Evolutionary conservation across 2,113 vertebrate genomes (phyloP).

Genomic region (Aptenodytes forsteri): DNA sequence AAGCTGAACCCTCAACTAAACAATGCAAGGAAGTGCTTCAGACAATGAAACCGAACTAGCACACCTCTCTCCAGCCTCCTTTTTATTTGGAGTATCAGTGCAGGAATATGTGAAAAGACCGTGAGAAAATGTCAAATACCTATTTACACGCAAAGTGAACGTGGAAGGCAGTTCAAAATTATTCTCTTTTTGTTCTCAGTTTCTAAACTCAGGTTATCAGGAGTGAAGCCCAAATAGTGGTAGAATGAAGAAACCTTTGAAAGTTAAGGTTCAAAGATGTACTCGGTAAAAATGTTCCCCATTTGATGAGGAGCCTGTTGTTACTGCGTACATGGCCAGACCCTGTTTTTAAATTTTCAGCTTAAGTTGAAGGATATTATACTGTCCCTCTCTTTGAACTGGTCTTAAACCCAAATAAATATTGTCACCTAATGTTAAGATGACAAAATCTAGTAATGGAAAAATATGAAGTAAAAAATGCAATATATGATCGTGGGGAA

Average conservation of each 20-base stretch:
- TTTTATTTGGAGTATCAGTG: neutral
- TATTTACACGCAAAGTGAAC: neutral
- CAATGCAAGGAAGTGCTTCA: neutral
- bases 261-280: neutral
- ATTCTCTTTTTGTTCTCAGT: neutral
- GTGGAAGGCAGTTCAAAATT: neutral
- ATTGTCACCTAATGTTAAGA: neutral
- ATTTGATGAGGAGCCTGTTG: neutral
- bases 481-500: neutral
- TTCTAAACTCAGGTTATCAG: neutral
- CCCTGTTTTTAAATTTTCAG: neutral
- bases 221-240: neutral
- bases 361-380: neutral
- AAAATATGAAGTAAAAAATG: neutral
- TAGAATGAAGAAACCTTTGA: neutral
- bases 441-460: neutral
- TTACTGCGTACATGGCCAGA: neutral
- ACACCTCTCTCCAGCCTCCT: neutral
- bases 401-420: neutral
- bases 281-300: neutral
- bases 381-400: neutral
- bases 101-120: neutral
- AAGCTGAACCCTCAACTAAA: neutral
- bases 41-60: neutral
- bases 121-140: neutral